Percentiles rank a stretch among this genome's conserved stretches.
Conservation (phyloP, 1,140 invertebrate genomes). For the Meloidogyne hapla region DNA sequence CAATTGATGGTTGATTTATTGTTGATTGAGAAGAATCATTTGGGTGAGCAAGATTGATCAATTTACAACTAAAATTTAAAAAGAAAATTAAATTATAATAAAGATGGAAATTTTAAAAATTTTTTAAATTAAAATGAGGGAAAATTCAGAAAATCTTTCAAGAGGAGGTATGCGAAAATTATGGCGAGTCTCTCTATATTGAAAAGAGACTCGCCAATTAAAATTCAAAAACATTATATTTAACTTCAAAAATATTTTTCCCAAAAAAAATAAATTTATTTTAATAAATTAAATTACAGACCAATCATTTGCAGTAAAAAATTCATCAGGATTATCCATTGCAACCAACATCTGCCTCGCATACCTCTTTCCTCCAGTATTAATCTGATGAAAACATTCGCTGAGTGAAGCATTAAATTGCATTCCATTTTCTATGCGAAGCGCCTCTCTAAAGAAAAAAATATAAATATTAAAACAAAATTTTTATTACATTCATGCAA, state of each 20-base stretch:
- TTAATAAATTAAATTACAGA: background rate
- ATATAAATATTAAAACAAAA: background rate
- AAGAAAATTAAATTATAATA: background rate
- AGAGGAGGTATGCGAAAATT: too few species aligned
- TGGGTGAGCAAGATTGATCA: background rate
- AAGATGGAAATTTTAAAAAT: background rate
- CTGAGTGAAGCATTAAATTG: constrained; percentile 10
- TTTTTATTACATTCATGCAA: too few species aligned
- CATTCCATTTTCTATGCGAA: constrained; percentile 27
- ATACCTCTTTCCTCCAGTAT: constrained; percentile 8
- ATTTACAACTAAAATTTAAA: constrained; percentile 1
- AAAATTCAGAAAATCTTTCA: too few species aligned
- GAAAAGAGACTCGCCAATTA: too few species aligned
- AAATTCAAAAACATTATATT: background rate
- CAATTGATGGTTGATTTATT: background rate
- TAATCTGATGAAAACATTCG: constrained; percentile 11
- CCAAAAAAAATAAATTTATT: background rate
- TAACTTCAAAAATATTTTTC: background rate
- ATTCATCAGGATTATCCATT: constrained; percentile 21
- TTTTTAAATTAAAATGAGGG: too few species aligned
- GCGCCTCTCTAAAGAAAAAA: constrained; percentile 17
- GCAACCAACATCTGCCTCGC: constrained; percentile 30
- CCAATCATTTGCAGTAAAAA: constrained; percentile 14
- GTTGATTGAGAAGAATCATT: too few species aligned
- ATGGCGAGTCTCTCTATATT: too few species aligned